Conservation (phyloP, 2,113 vertebrate genomes). For the Hypanus sabinus region DNA sequence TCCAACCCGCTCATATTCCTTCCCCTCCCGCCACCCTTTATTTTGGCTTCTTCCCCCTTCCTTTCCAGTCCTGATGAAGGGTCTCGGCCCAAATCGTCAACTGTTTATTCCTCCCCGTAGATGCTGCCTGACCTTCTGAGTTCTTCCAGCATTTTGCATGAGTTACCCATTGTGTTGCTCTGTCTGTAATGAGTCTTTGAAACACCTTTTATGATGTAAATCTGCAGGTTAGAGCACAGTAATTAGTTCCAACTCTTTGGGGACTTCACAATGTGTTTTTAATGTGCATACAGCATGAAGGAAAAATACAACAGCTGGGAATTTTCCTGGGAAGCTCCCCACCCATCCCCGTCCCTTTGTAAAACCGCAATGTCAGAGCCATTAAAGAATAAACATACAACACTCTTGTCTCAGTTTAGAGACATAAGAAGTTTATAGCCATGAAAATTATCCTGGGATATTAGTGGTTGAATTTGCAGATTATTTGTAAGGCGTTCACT, state of each 20-base stretch:
- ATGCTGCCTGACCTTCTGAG: too few species aligned
- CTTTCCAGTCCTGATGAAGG: too few species aligned
- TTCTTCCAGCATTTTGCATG: too few species aligned
- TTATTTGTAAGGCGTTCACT: neutral
- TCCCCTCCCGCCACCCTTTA: too few species aligned
- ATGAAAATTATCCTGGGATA: neutral
- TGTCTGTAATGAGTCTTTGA: neutral
- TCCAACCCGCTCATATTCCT: too few species aligned
- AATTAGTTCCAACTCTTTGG: neutral
- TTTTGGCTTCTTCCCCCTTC: too few species aligned
- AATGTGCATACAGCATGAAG: neutral
- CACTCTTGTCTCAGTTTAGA: neutral
- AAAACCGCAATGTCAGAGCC: neutral
- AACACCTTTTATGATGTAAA: slow-evolving; percentile 20
- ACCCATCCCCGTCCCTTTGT: neutral
- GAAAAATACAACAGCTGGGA: neutral
- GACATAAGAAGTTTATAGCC: neutral
- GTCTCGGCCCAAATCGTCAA: too few species aligned
- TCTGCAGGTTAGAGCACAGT: neutral
- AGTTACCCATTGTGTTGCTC: neutral
- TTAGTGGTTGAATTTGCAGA: neutral
- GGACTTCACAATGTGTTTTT: neutral
- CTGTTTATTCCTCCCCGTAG: too few species aligned
- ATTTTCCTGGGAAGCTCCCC: neutral
- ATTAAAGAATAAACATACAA: neutral